Conservation (phyloP, 1,140 invertebrate species). For the Physella acuta region DNA sequence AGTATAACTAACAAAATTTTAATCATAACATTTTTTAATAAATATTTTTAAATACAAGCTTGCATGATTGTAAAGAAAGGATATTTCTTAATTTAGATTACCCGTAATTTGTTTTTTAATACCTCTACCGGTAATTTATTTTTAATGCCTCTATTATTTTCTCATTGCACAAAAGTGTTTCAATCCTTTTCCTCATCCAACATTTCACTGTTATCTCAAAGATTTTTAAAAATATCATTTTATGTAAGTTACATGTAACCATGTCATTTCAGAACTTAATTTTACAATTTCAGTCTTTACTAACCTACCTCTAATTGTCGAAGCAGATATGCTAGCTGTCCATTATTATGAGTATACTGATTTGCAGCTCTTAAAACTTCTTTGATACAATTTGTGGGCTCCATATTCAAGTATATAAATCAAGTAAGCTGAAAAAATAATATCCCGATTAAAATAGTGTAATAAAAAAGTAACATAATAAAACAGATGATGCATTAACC, state of each 20-base stretch:
- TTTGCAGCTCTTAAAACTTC: conserved; percentile 12
- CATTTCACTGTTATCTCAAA: neutral
- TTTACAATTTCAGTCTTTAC: neutral
- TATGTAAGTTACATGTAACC: neutral
- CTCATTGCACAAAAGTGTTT: neutral
- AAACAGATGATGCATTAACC: no score
- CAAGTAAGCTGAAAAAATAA: no score
- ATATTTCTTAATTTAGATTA: neutral
- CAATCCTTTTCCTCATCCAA: neutral
- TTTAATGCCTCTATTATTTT: neutral
- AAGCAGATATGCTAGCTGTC: conserved; percentile 6
- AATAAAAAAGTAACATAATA: no score
- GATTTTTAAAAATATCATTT: neutral
- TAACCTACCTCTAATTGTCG: conserved; percentile 17
- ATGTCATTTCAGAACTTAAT: neutral
- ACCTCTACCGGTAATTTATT: neutral
- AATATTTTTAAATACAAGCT: no score
- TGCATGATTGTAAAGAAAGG: neutral
- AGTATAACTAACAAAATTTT: neutral
- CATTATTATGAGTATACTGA: conserved; percentile 14
- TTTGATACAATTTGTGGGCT: conserved; percentile 5
- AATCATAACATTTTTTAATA: neutral
- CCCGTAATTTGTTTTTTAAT: no score
- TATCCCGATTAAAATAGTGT: no score
- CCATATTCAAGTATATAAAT: no score